phyloP scores from a whole-genome alignment of 2,888 invertebrate genomes.

The Eristalinus sepulchralis region DNA sequence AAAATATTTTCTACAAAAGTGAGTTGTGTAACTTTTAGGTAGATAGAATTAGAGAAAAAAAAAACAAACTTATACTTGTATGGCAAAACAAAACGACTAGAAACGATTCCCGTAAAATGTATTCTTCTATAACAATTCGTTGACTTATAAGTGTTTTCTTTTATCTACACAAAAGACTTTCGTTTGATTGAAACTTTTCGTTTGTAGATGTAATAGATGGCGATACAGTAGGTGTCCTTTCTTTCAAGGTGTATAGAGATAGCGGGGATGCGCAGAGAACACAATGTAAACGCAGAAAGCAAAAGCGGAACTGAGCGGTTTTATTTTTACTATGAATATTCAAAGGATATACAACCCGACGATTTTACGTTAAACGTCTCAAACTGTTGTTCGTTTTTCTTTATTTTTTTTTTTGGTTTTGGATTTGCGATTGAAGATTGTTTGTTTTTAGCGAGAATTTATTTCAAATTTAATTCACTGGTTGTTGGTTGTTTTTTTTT shows the following conservation, averaged over 20 bases:
- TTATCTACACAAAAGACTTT: conserved; percentile 52
- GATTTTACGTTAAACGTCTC: conserved; percentile 3
- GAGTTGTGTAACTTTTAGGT: conserved; percentile 16
- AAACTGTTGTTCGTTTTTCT: too few relatives aligned
- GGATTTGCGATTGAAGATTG: not conserved
- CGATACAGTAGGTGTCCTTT: conserved; percentile 32
- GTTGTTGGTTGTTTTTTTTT: conserved; percentile 24
- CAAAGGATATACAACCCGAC: conserved; percentile 25
- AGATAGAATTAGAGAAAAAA: conserved; percentile 7
- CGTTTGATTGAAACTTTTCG: conserved; percentile 27
- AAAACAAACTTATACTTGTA: conserved; percentile 52
- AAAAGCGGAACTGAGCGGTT: conserved; percentile 63
- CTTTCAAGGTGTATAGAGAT: conserved; percentile 26
- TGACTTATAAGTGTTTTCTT: conserved; percentile 47
- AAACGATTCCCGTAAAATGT: conserved; percentile 60
- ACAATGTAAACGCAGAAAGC: conserved; percentile 66
- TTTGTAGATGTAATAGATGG: conserved; percentile 40
- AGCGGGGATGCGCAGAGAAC: conserved; percentile 59
- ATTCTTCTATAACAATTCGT: conserved; percentile 61
- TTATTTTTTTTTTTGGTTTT: conserved; percentile 66
- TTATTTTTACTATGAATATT: conserved; percentile 11
- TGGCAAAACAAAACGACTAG: conserved; percentile 70
- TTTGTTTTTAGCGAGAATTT: conserved; percentile 51
- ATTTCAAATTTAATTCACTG: conserved; percentile 56
- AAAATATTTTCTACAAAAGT: conserved; percentile 24